Percentiles rank a stretch among this genome's conserved stretches.
phyloP scores from a whole-genome alignment of 2,888 invertebrate genomes.

The Idaea dimidiata region DNA sequence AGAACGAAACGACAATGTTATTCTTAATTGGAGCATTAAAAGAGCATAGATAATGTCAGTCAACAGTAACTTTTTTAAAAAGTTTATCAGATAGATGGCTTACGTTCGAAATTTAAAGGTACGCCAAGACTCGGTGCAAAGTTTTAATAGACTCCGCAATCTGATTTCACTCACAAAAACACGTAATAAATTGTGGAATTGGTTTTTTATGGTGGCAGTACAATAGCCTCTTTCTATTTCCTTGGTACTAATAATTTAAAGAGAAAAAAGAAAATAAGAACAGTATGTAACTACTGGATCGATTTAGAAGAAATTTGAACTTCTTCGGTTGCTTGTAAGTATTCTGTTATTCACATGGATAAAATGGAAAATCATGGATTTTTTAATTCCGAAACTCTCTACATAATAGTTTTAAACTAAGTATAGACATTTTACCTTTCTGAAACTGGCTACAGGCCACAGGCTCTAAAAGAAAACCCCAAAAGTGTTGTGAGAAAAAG shows the following conservation, averaged over 20 bases:
- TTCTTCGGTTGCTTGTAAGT: too few relatives aligned
- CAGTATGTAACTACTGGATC: too few relatives aligned
- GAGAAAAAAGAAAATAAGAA: too few relatives aligned
- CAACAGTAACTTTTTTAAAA: conserved; percentile 55
- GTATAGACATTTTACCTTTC: neutral
- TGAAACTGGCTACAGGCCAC: conserved; percentile 11
- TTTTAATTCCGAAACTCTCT: neutral
- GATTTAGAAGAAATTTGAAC: too few relatives aligned
- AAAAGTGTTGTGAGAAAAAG: neutral
- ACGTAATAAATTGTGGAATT: conserved; percentile 53
- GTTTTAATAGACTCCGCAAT: conserved; percentile 77
- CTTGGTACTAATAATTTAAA: neutral
- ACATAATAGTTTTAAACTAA: neutral
- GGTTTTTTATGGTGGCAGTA: conserved; percentile 13
- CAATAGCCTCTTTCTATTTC: neutral
- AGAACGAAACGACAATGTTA: conserved; percentile 63
- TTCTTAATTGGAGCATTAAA: conserved; percentile 79
- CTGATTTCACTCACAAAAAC: conserved; percentile 62
- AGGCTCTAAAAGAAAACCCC: neutral
- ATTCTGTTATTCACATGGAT: too few relatives aligned
- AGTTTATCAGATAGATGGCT: conserved; percentile 77
- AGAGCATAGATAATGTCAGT: conserved; percentile 73
- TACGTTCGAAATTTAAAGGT: conserved; percentile 77
- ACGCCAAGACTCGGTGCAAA: conserved; percentile 64
- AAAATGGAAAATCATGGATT: neutral